Conservation (phyloP, 2,888 invertebrate species). For the Plagiodera versicolora region DNA sequence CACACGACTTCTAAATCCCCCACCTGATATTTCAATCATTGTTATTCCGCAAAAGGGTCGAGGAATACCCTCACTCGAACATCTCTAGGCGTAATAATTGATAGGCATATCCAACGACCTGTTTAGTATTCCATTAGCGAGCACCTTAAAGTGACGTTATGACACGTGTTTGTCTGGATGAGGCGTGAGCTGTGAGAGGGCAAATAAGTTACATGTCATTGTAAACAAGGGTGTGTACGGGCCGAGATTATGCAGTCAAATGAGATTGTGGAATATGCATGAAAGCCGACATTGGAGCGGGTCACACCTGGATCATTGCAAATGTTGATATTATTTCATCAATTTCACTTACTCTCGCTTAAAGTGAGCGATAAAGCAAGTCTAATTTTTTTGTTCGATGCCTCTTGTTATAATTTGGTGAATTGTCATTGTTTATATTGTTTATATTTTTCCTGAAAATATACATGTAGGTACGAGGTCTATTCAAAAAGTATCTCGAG, state of each 20-base stretch:
- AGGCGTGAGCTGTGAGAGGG: constrained; percentile 35
- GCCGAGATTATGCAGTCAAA: constrained; percentile 54
- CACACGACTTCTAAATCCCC: too few relatives aligned
- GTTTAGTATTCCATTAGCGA: constrained; percentile 35
- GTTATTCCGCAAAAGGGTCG: neutral
- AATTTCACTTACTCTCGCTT: too few relatives aligned
- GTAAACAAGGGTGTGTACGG: constrained; percentile 49
- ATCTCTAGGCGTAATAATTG: constrained; percentile 20
- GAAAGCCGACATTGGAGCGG: constrained; percentile 47
- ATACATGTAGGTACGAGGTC: too few relatives aligned
- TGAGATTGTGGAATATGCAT: constrained; percentile 56
- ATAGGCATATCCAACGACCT: constrained; percentile 15
- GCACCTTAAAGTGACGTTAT: constrained; percentile 33
- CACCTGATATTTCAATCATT: neutral
- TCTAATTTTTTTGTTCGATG: too few relatives aligned
- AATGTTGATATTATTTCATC: constrained; percentile 10
- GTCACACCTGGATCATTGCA: constrained; percentile 30
- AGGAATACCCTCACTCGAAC: neutral
- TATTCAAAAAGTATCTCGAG: too few relatives aligned
- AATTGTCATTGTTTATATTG: too few relatives aligned
- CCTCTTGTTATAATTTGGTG: too few relatives aligned
- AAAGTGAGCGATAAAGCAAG: too few relatives aligned
- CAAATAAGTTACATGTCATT: constrained; percentile 48
- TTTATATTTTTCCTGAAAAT: too few relatives aligned
- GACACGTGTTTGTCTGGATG: constrained; percentile 35